Evolutionary conservation across 2,888 invertebrate species (phyloP).

Genomic region (Athalia rosae): DNA sequence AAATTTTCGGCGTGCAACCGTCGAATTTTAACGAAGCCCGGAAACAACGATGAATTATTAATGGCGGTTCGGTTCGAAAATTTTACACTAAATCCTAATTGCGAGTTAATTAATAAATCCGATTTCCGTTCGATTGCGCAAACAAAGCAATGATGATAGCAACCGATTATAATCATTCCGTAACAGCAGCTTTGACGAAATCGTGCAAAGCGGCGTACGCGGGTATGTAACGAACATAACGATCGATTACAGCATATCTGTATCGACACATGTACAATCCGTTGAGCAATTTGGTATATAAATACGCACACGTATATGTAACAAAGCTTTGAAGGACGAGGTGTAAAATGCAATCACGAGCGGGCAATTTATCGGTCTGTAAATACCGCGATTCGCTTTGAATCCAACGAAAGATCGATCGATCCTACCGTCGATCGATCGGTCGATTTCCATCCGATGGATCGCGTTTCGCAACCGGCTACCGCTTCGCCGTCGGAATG

Average conservation of each 20-base stretch:
- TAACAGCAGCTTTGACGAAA: too few relatives aligned
- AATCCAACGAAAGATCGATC: constrained; percentile 26
- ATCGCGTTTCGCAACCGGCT: background rate
- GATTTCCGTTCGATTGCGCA: background rate
- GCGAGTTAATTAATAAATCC: constrained; percentile 12
- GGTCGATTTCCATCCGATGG: constrained; percentile 24
- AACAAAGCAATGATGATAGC: constrained; percentile 6
- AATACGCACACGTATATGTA: background rate
- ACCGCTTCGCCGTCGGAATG: background rate
- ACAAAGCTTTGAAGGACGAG: background rate
- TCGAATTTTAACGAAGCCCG: too few relatives aligned
- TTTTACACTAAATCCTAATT: background rate
- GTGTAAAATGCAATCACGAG: constrained; percentile 37
- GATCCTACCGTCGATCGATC: constrained; percentile 20
- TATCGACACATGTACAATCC: constrained; percentile 32
- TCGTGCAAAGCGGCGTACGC: too few relatives aligned
- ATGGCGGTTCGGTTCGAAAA: too few relatives aligned
- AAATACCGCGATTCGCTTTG: constrained; percentile 26
- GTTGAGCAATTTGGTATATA: constrained; percentile 16
- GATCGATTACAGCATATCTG: background rate
- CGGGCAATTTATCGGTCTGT: constrained; percentile 27
- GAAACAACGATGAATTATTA: too few relatives aligned
- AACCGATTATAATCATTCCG: too few relatives aligned
- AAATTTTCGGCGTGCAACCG: too few relatives aligned
- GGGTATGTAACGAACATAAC: background rate